Evolutionary conservation across 1,140 invertebrate species (phyloP), one percentile per base, ranked within the genome.

Genomic region (Anastrepha obliqua): DNA sequence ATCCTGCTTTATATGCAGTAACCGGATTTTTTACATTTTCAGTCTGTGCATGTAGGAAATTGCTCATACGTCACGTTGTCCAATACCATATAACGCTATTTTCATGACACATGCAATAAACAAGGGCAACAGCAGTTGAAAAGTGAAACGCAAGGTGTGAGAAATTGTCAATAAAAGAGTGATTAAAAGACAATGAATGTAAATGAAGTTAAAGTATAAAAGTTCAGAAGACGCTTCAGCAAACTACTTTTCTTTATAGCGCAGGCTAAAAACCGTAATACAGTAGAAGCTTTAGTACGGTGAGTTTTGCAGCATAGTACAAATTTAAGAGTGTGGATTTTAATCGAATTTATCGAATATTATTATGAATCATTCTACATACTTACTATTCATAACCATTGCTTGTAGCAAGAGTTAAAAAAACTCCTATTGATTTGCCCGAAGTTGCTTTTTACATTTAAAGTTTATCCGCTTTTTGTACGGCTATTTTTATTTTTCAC

Each of bases 131-230:
- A 74, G 70, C 70, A 74, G 17, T n/a, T 29, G 39, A 13, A 13
- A 74, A 74, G n/a, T 2, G 42, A 15, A 20, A 39, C 47, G 29
- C 44, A 47, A 47, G 44, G 44, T 74, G 70, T 74, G 70, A 74
- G 39, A 47, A 74, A 74, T 47, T 74, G 39, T 47, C 44, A 47
- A 47, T 74, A 74, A 74, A 74, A 74, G 17, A 47, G 65, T 47
- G 70, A 74, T 74, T 51, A 74, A 74, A 47, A 47, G 29, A 51
- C 29, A 74, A 47, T 51, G 70, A 74, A 51, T 74, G 47, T 11
- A 44, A 47, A 44, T 44, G 11, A 42, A 44, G 39, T 74, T 47
- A 44, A 74, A 74, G 70, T 47, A 51, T 74, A n/a, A 74, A 74
- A 47, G 70, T 42, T 44, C 70, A 51, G 15, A 17, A 74, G n/a